phyloP scores from a whole-genome alignment of 2,113 vertebrate genomes.

The Xiphorhynchus elegans region DNA sequence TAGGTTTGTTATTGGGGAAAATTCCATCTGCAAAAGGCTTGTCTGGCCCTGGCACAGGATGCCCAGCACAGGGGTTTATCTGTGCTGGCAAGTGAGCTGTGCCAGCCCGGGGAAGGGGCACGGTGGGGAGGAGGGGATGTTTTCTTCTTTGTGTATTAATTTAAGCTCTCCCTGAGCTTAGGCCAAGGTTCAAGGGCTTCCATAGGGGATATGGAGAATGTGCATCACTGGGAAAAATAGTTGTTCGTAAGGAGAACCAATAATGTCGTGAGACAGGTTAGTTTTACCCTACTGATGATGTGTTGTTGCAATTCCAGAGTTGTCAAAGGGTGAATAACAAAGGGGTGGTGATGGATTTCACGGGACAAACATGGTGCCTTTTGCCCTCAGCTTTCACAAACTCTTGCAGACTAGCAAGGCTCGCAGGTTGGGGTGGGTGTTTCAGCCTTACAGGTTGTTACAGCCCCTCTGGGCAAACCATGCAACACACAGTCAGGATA shows the following conservation, averaged over 20 bases:
- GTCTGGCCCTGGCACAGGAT: background rate
- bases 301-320: background rate
- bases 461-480: background rate
- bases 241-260: background rate
- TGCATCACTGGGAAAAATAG: background rate
- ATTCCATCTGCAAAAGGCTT: background rate
- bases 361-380: fast-evolving
- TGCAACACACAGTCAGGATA: background rate
- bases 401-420: background rate
- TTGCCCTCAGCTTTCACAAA: background rate
- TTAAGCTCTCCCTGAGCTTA: background rate
- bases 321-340: background rate
- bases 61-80: background rate
- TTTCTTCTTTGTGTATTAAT: background rate
- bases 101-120: background rate
- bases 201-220: background rate
- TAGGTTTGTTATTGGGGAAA: background rate
- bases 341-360: background rate
- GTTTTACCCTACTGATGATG: too few relatives aligned
- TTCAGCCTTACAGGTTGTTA: background rate
- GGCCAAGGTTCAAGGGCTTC: background rate
- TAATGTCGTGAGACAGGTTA: background rate
- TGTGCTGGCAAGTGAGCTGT: background rate
- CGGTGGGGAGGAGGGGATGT: background rate
- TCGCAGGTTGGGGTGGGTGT: background rate